phyloP scores from a whole-genome alignment of 2,797 vertebrate genomes.

The Coilia nasus region DNA sequence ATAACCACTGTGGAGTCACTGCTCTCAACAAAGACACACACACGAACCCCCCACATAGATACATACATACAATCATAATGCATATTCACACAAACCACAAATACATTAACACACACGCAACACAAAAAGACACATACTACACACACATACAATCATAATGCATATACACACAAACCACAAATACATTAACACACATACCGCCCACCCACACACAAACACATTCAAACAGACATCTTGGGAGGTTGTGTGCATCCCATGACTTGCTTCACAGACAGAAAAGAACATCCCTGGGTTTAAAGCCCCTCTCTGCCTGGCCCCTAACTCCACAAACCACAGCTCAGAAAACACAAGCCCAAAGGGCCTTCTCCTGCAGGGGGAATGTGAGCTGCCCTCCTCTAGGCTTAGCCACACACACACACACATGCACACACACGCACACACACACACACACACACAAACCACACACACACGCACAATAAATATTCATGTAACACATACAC shows the following conservation, averaged over 20 bases:
- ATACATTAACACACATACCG: too few species aligned
- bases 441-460: neutral
- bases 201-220: neutral
- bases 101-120: neutral
- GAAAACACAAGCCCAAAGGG: neutral
- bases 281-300: neutral
- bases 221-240: neutral
- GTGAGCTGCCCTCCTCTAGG: neutral
- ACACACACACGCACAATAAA: neutral
- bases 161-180: too few species aligned
- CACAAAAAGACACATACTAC: neutral
- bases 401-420: neutral
- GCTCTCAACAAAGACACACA: neutral
- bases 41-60: neutral
- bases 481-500: neutral
- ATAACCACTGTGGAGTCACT: neutral
- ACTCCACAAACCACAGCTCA: constrained; percentile 10
- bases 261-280: neutral
- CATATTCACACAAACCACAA: neutral
- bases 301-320: neutral
- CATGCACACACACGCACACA: neutral
- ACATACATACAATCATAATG: neutral
- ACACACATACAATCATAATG: neutral
- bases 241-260: neutral
- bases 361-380: neutral